These are phyloP conservation scores for Hetaerina americana DNA, from an alignment of 1,140 invertebrate species.

Conservation along the genomic window DNA sequence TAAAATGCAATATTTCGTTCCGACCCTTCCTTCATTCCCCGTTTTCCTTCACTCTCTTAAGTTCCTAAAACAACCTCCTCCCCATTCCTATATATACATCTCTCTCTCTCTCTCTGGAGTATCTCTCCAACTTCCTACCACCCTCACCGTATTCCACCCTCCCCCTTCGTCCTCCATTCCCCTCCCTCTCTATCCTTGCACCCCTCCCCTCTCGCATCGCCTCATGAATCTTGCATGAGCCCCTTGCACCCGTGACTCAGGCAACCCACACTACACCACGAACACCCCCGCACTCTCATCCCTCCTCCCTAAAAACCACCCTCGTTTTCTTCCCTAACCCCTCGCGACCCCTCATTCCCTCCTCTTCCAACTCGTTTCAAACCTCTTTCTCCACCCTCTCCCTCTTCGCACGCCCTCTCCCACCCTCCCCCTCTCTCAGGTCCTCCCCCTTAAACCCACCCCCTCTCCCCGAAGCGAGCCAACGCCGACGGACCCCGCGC, in stretches of 20 bases:
- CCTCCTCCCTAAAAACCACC: background rate
- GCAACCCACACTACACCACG: background rate
- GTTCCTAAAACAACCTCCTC: background rate
- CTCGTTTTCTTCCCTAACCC: too few relatives aligned
- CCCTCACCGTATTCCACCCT: background rate
- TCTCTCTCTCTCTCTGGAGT: background rate
- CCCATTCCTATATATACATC: too few relatives aligned
- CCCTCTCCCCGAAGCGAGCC: too few relatives aligned
- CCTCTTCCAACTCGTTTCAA: too few relatives aligned
- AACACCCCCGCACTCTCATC: too few relatives aligned
- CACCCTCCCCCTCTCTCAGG: too few relatives aligned
- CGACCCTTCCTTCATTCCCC: background rate
- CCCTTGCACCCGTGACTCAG: background rate
- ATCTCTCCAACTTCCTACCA: background rate
- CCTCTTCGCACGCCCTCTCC: background rate
- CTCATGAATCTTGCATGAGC: background rate
- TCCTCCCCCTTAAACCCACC: background rate
- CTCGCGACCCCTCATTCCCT: too few relatives aligned
- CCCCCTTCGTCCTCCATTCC: background rate
- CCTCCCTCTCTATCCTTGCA: background rate
- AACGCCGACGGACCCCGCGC: too few relatives aligned
- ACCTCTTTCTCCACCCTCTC: too few relatives aligned
- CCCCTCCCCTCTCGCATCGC: background rate
- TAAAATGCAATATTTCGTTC: too few relatives aligned
- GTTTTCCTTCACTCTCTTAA: background rate